A percentile compares a stretch with the other conserved stretches of the same genome.
phyloP scores from a whole-genome alignment of 1,140 invertebrate species.

The Pseudobourletiella spinata region DNA sequence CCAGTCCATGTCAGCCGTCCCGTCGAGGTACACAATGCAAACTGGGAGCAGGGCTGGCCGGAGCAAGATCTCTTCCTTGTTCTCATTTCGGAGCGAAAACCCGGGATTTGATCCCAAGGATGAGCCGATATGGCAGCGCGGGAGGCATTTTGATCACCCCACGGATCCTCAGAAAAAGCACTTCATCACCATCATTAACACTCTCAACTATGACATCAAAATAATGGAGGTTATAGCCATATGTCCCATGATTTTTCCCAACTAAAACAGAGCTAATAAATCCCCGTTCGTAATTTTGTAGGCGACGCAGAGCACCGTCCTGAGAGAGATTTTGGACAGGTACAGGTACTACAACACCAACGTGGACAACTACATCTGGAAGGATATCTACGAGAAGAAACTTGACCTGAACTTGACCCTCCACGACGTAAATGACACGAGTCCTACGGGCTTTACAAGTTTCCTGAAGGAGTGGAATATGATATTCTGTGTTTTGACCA shows the following conservation, averaged over 20 bases:
- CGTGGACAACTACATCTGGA: slow-evolving; percentile 16
- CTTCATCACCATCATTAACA: slow-evolving; percentile 16
- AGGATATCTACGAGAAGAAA: slow-evolving; percentile 14
- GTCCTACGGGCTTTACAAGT: too few relatives aligned
- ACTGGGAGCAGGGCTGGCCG: background rate
- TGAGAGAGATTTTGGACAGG: background rate
- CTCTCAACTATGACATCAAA: slow-evolving; percentile 19
- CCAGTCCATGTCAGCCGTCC: background rate
- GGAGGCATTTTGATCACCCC: background rate
- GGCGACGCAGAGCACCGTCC: slow-evolving; percentile 4
- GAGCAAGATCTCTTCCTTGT: background rate
- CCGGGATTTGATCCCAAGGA: background rate
- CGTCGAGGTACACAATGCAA: background rate
- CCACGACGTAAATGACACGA: slow-evolving; percentile 15
- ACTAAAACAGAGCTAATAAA: too few relatives aligned
- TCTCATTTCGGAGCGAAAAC: background rate
- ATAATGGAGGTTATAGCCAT: slow-evolving; percentile 9
- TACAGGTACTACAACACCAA: slow-evolving; percentile 14
- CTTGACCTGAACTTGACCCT: slow-evolving; percentile 1
- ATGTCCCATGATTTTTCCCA: background rate
- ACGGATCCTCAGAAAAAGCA: slow-evolving; percentile 5
- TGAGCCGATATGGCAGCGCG: background rate
- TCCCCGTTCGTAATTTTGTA: background rate
- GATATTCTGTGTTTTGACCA: too few relatives aligned
- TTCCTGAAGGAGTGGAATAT: too few relatives aligned